A percentile compares a stretch with the other conserved stretches of the same genome.
phyloP scores from a whole-genome alignment of 2,888 invertebrate genomes.

The Lithosia quadra region DNA sequence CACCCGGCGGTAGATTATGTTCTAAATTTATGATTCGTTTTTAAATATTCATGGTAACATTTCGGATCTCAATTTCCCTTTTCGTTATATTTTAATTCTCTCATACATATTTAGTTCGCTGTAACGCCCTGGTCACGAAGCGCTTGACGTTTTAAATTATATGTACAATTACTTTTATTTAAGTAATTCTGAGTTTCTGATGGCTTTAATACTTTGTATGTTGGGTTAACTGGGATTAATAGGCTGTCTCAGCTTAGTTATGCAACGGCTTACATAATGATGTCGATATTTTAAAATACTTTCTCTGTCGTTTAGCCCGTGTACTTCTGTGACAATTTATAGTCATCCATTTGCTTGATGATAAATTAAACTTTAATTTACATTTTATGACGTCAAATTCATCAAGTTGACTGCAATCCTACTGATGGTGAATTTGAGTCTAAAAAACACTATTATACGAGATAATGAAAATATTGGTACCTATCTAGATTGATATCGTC shows the following conservation, averaged over 20 bases:
- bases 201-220: constrained; percentile 35
- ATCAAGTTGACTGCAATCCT: not conserved
- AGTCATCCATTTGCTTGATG: not conserved
- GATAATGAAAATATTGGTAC: no score
- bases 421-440: not conserved
- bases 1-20: constrained; percentile 19
- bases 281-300: constrained; percentile 33
- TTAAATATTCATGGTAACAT: constrained; percentile 10
- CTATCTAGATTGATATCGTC: no score
- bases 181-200: constrained; percentile 42
- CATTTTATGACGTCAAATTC: not conserved
- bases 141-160: constrained; percentile 59
- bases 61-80: constrained; percentile 51
- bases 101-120: constrained; percentile 75
- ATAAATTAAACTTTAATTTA: not conserved
- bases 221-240: constrained; percentile 46
- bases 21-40: not conserved
- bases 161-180: constrained; percentile 55
- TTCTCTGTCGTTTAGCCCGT: constrained; percentile 25
- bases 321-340: constrained; percentile 31
- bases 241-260: constrained; percentile 37
- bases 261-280: constrained; percentile 32
- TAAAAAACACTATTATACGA: not conserved
- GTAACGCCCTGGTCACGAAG: constrained; percentile 70
- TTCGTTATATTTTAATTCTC: constrained; percentile 77